Base-by-base conservation (phyloP, 2,888 invertebrate species). In the Tupiocoris notatus region DNA sequence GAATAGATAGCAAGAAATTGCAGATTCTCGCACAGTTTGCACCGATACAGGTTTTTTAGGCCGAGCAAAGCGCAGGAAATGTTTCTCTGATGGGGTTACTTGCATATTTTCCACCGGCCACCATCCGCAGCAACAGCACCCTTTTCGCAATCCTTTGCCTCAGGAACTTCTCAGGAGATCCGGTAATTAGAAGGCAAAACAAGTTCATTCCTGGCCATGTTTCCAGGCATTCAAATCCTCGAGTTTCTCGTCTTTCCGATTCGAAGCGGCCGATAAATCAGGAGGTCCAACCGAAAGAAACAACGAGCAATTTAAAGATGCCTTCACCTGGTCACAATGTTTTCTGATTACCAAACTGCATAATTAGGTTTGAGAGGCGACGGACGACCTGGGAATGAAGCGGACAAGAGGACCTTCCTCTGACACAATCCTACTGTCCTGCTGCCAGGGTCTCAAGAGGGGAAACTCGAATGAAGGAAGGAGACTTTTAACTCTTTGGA, bases 321-420 rank as follows among this genome's bases (percentile, higher is more conserved):
- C 76, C 76, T 65, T 68, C 68, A 65, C 76, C 76, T 76, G 76
- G 76, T 76, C 65, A 76, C 76, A 76, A 76, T 76, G 75, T 66
- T 75, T 23, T 75, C 75, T 75, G 76, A 76, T 76, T 65, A 76
- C 76, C 76, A 68, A 76, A 76, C 76, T 76, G 76, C 76, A 76
- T 76, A 76, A 76, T 76, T 76, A 76, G 76, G 65, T 76, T 75
- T 68, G 76, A 68, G 76, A 76, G 76, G 76, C 54, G 63, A 65
- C 62, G 62, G 71, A 54, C 64, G 62, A 57, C 66, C 67, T 66
- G 20, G 68, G 68, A 61, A 65, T 65, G 18, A 16, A 7, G 17
- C 65, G 17, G 65, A 17, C 65, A 17, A 17, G 25, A 18, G 65
- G 65, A 39, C 39, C n/a, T n/a, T n/a, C n/a, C n/a, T n/a, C n/a